Evolutionary conservation across 2,797 vertebrate genomes (phyloP), one percentile per base, ranked within the genome.

Genomic region (Myoxocephalus aenaeus): DNA sequence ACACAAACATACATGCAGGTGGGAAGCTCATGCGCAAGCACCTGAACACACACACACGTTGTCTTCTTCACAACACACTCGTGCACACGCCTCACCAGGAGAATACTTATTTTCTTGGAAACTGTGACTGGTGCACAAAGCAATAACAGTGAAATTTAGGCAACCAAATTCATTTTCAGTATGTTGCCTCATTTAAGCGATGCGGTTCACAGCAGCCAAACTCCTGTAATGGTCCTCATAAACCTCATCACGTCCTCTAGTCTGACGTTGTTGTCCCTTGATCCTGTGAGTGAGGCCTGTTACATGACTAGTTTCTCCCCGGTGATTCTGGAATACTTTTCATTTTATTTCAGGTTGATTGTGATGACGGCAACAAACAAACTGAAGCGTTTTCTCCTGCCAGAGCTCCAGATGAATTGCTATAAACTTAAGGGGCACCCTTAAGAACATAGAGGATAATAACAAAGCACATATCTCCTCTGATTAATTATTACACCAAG

Each of bases 31-130:
- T n/a, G 27, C 48, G 14, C 22, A 17, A 29, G 77, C 78, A 90
- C 84, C 71, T 73, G 77, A 84, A 73, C 82, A 65, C 72, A 80
- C 73, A 76, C 46, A 46, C 73, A 70, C 20, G 59, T 51, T 15
- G 20, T 70, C 65, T 17, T 27, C 40, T 27, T 36, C 48, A 62
- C 67, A 63, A 59, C 71, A 62, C 66, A 48, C 67, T 57, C 46
- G 34, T 18, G 14, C 69, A 46, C 83, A 73, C 75, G 68, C 57
- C 46, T 83, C 86, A 64, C 82, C 90, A 40, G 85, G 88, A 92
- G 89, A 65, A 87, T 78, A 87, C 80, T 92, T 90, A 83, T 75
- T 69, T 91, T 96, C 95, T 95, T 94, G 95, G 95, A 96, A 96
- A 92, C 89, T 90, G 86, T 90, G 90, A 90, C 89, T 86, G 74